These are phyloP conservation scores for Ips typographus DNA, from an alignment of 1,140 invertebrate species.

Conservation along the genomic window DNA sequence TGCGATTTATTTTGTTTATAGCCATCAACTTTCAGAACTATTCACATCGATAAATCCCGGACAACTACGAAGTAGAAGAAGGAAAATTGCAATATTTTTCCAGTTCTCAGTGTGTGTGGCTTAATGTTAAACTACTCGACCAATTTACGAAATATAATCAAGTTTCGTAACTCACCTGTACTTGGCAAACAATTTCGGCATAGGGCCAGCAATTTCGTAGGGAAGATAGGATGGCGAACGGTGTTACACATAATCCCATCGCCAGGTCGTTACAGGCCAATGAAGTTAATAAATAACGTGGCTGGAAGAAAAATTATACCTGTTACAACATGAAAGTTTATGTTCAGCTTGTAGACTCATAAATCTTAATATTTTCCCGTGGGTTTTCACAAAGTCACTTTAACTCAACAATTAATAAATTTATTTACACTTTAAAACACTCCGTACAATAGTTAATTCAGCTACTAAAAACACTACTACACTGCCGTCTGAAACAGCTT, in stretches of 20 bases:
- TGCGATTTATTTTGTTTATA: background rate
- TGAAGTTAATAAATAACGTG: conserved; percentile 79
- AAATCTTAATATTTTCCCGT: too few relatives aligned
- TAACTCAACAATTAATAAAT: too few relatives aligned
- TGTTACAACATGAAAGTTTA: background rate
- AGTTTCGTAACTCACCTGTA: conserved; percentile 65
- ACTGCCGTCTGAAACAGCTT: too few relatives aligned
- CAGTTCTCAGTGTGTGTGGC: too few relatives aligned
- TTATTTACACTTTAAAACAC: too few relatives aligned
- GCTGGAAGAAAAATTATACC: conserved; percentile 58
- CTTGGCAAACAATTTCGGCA: conserved; percentile 83
- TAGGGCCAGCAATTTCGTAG: conserved; percentile 86
- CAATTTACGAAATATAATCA: background rate
- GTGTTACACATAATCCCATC: conserved; percentile 78
- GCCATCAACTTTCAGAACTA: background rate
- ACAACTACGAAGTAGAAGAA: background rate
- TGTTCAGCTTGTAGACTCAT: too few relatives aligned
- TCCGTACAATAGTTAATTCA: too few relatives aligned
- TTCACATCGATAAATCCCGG: background rate
- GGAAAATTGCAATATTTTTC: too few relatives aligned
- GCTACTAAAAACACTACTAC: too few relatives aligned
- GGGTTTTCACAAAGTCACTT: too few relatives aligned
- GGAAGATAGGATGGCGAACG: conserved; percentile 77
- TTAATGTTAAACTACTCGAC: too few relatives aligned
- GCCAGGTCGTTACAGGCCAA: conserved; percentile 81